These are phyloP conservation scores for Catagonus wagneri DNA, from an alignment of 2,113 vertebrate genomes.

Conservation along the genomic window DNA sequence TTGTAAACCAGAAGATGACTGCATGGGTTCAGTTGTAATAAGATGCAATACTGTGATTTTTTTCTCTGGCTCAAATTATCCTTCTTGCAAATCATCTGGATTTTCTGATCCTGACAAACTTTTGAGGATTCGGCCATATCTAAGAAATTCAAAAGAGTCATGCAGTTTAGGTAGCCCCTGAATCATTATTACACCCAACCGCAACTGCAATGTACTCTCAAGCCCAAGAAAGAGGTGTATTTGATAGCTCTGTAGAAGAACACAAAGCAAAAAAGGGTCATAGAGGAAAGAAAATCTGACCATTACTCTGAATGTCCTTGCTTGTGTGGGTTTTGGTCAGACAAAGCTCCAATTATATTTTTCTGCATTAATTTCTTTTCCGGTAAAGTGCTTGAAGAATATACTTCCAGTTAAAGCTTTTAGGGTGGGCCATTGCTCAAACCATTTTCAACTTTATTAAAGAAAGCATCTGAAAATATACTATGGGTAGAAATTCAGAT, in stretches of 20 bases:
- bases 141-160: not conserved
- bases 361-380: conserved; percentile 68
- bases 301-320: conserved; percentile 54
- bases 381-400: conserved; percentile 66
- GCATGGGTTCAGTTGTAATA: not conserved
- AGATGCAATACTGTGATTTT: not conserved
- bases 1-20: not conserved
- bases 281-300: not conserved
- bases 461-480: conserved; percentile 69
- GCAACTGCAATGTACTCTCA: not conserved
- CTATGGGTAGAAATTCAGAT: conserved; percentile 62
- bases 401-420: conserved; percentile 76
- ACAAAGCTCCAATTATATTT: conserved; percentile 68
- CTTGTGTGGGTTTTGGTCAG: conserved; percentile 55
- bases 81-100: not conserved
- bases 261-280: not conserved
- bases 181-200: not conserved
- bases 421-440: conserved; percentile 63
- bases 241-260: not conserved
- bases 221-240: not conserved
- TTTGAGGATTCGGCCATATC: not conserved
- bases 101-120: not conserved
- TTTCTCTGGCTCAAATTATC: not conserved
- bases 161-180: not conserved
- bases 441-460: conserved; percentile 62